A percentile compares a stretch with the other conserved stretches of the same genome.
Evolutionary conservation across 2,888 invertebrate genomes (phyloP).

Genomic region (Callosobruchus maculatus): DNA sequence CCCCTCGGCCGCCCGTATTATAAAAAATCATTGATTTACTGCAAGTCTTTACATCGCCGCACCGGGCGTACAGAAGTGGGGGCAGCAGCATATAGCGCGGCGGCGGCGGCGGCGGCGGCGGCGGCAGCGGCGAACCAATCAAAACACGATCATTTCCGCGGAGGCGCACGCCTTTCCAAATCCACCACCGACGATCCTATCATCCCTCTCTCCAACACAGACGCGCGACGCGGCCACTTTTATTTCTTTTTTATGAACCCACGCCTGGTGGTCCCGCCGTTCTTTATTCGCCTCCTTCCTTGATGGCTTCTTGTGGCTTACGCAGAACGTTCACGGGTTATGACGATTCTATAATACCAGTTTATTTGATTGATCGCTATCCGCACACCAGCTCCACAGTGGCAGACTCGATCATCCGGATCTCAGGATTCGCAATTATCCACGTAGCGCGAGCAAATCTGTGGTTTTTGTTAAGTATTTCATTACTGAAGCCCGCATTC

Average conservation of each 20-base stretch:
- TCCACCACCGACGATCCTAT: slow-evolving; percentile 9
- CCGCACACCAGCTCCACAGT: too few relatives aligned
- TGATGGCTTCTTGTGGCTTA: neutral
- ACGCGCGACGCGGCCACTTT: neutral
- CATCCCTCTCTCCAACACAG: neutral
- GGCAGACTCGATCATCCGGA: too few relatives aligned
- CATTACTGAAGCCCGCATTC: too few relatives aligned
- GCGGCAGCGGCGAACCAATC: slow-evolving; percentile 30
- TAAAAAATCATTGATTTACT: slow-evolving; percentile 41
- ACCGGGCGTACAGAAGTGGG: slow-evolving; percentile 1
- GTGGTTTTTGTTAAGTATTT: too few relatives aligned
- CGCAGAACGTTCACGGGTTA: neutral
- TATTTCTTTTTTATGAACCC: neutral
- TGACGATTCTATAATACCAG: too few relatives aligned
- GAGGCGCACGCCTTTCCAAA: slow-evolving; percentile 29
- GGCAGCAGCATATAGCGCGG: slow-evolving; percentile 10
- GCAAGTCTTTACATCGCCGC: slow-evolving; percentile 25
- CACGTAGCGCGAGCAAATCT: too few relatives aligned
- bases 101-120: slow-evolving; percentile 18
- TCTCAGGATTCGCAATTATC: too few relatives aligned
- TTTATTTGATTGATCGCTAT: too few relatives aligned
- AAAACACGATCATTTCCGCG: slow-evolving; percentile 33
- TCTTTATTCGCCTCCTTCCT: neutral
- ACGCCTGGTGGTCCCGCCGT: neutral
- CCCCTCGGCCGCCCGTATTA: slow-evolving; percentile 17